A percentile compares a stretch with the other conserved stretches of the same genome.
Evolutionary conservation across 2,113 vertebrate genomes (phyloP).

Genomic region (Hypomesus transpacificus): DNA sequence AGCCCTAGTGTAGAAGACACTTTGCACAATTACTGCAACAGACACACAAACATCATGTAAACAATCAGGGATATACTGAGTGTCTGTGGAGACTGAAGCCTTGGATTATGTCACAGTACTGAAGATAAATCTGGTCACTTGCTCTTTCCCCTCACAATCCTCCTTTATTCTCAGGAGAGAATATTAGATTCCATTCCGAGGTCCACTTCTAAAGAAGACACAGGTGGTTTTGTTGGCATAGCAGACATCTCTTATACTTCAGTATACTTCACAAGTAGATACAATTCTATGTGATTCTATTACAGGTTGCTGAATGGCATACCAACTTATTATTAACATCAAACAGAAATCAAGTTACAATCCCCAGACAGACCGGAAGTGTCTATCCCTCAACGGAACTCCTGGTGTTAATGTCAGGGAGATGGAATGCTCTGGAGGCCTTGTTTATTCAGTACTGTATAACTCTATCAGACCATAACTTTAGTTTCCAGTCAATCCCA

Average conservation of each 20-base stretch:
- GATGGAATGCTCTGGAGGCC: neutral
- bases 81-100: neutral
- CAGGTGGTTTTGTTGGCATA: neutral
- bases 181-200: neutral
- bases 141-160: neutral
- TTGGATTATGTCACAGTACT: neutral
- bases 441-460: neutral
- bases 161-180: neutral
- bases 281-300: neutral
- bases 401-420: slow-evolving; percentile 6
- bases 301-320: neutral
- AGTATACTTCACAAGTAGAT: neutral
- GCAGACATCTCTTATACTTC: neutral
- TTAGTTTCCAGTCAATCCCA: neutral
- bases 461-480: neutral
- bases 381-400: neutral
- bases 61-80: too few species aligned
- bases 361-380: slow-evolving; percentile 2
- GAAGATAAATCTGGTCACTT: neutral
- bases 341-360: neutral
- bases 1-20: too few species aligned
- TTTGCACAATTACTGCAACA: too few species aligned
- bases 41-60: too few species aligned
- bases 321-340: slow-evolving; percentile 2
- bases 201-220: neutral